A percentile compares a stretch with the other conserved stretches of the same genome.
Conservation (phyloP, 2,113 vertebrate species). For the Erythrocercus mccallii region DNA sequence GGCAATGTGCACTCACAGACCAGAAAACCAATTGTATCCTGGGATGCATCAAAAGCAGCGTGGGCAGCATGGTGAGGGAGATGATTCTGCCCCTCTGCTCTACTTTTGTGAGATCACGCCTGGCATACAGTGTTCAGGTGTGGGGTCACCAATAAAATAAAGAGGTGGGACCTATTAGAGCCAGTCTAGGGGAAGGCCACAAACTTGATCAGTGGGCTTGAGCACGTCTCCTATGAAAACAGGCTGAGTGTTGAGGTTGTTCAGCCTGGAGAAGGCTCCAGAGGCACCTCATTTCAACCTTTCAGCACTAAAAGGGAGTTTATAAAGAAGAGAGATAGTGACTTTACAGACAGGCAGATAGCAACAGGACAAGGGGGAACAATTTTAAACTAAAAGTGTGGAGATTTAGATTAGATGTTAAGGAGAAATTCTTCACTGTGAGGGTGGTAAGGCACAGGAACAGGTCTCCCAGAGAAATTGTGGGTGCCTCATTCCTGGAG, state of each 20-base stretch:
- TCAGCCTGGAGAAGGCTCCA: background rate
- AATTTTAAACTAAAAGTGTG: background rate
- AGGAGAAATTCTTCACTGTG: background rate
- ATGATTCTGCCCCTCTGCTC: background rate
- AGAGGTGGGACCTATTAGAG: background rate
- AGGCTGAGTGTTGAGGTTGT: background rate
- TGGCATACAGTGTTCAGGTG: background rate
- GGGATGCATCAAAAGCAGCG: fast-evolving
- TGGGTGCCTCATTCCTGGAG: background rate
- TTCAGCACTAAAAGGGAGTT: background rate
- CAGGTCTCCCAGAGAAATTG: background rate
- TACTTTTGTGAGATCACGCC: too few relatives aligned
- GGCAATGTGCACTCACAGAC: background rate
- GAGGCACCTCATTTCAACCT: background rate
- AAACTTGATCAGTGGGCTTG: background rate
- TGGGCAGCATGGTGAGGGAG: background rate
- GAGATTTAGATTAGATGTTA: background rate
- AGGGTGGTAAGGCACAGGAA: background rate
- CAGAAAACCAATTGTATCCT: background rate
- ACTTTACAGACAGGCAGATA: background rate
- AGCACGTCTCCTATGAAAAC: too few relatives aligned
- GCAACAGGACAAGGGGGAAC: background rate
- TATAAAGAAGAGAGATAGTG: background rate
- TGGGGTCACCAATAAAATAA: background rate
- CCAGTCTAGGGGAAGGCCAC: background rate